A percentile compares a stretch with the other conserved stretches of the same genome.
These are phyloP conservation scores for Argyresthia albistria DNA, from an alignment of 2,888 invertebrate genomes.

Conservation along the genomic window DNA sequence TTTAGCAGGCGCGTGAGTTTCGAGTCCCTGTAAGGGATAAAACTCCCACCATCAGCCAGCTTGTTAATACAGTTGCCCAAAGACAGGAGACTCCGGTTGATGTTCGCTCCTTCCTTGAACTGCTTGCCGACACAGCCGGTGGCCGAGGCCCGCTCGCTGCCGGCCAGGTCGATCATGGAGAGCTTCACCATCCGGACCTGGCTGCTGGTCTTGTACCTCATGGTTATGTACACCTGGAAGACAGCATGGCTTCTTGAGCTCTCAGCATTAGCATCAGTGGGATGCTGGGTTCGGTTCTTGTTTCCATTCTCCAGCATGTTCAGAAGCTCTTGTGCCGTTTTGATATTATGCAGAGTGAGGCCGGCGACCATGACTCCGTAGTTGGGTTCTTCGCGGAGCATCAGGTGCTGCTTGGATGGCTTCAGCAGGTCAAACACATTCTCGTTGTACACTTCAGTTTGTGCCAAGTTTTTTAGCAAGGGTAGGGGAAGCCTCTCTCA, in stretches of 20 bases:
- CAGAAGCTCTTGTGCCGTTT: conserved; percentile 83
- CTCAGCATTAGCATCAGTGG: conserved; percentile 95
- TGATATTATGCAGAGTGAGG: too few species aligned
- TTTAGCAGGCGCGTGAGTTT: conserved; percentile 92
- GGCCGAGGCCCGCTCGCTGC: conserved; percentile 91
- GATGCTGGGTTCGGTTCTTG: conserved; percentile 90
- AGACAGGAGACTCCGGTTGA: conserved; percentile 91
- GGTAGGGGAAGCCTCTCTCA: too few species aligned
- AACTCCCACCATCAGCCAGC: conserved; percentile 84
- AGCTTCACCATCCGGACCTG: conserved; percentile 87
- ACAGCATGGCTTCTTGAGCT: conserved; percentile 97
- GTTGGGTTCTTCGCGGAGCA: conserved; percentile 84
- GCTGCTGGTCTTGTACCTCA: conserved; percentile 74
- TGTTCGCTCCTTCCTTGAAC: conserved; percentile 95
- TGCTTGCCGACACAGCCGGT: conserved; percentile 86
- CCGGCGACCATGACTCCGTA: conserved; percentile 88
- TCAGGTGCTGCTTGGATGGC: conserved; percentile 79
- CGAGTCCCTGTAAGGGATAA: conserved; percentile 92
- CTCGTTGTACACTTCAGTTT: conserved; percentile 96
- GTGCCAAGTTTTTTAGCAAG: too few species aligned
- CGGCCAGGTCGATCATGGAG: conserved; percentile 95
- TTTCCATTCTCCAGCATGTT: conserved; percentile 87
- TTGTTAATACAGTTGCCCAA: conserved; percentile 91
- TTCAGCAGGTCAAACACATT: conserved; percentile 88
- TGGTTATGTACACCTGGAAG: conserved; percentile 83